phyloP scores from a whole-genome alignment of 1,140 invertebrate genomes.

The Chlorops oryzae region DNA sequence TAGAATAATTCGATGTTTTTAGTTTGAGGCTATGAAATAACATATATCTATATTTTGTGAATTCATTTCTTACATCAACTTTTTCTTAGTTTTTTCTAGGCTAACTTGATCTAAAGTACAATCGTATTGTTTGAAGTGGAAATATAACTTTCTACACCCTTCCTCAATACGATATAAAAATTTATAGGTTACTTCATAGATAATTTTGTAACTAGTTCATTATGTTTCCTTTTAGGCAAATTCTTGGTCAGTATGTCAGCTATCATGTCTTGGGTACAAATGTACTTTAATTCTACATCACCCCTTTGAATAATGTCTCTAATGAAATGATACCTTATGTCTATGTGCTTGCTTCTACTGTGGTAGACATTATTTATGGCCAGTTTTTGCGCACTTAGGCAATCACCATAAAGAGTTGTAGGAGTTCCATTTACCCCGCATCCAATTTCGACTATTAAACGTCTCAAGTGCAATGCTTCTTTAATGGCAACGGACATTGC shows the following conservation, averaged over 20 bases:
- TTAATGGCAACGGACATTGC: constrained; percentile 29
- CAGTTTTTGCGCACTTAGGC: constrained; percentile 23
- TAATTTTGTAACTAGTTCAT: too few relatives aligned
- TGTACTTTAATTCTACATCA: neutral
- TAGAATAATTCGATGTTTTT: too few relatives aligned
- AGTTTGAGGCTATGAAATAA: too few relatives aligned
- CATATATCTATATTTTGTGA: too few relatives aligned
- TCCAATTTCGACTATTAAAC: constrained; percentile 12
- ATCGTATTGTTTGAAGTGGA: too few relatives aligned
- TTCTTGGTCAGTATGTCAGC: constrained; percentile 10
- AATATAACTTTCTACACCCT: too few relatives aligned
- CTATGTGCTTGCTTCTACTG: constrained; percentile 10
- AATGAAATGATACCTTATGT: constrained; percentile 7
- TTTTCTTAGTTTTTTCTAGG: too few relatives aligned
- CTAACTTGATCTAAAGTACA: too few relatives aligned
- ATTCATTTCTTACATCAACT: too few relatives aligned
- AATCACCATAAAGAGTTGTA: constrained; percentile 8
- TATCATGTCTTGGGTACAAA: constrained; percentile 4
- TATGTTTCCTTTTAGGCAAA: constrained; percentile 8
- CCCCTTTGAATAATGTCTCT: neutral
- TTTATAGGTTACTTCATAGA: too few relatives aligned
- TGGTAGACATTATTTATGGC: constrained; percentile 1
- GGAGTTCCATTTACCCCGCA: neutral
- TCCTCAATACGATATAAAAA: too few relatives aligned
- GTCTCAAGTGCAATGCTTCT: neutral